Base-by-base conservation (phyloP, 2,888 invertebrate species). In the Leptopilina drosophilae region DNA sequence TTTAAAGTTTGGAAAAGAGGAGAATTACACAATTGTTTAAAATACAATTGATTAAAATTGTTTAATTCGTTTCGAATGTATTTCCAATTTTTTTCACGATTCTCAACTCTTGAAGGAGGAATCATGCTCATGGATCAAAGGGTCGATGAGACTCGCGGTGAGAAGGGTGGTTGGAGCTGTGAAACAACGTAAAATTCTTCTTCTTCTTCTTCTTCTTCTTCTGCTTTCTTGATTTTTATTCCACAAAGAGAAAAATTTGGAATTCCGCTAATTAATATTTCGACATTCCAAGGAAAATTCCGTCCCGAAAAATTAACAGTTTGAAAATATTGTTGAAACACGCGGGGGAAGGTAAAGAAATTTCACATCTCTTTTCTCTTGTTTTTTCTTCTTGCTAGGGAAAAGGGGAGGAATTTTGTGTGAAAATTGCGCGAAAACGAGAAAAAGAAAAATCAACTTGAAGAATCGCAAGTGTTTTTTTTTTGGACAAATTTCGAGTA, bases 151-250 rank as follows among this genome's bases (percentile, higher is more conserved):
- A 78, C 78, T 66, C 78, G 84, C 77, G 82, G 76, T 59, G 80
- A 79, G 76, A 84, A 84, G 82, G 84, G 83, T 80, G 82, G 81
- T 76, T 84, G 84, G 85, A 85, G 82, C 77, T 85, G 85, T 80
- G 86, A 85, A 76, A 86, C 86, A 80, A 86, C 86, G 77, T 88
- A 85, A 87, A 85, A 80, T 79, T 80, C 78, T 80, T 77, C 77
- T 75, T 76, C 67, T 76, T 80, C 53, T 76, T 69, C 53, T 76
- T 69, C 26, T 12, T 73, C 11, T 46, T 49, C 9, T 15, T 73
- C 11, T n/a, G 33, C 76, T 33, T 5, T 33, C 33, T 33, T 33
- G 33, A 33, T 33, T 33, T 33, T 33, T 33, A 33, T 33, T 3
- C 33, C 33, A 2, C 33, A 33, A 20, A 3, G 33, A 3, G 2